These are phyloP conservation scores for Artemia franciscana DNA, from an alignment of 1,140 invertebrate genomes.

Conservation along the genomic window DNA sequence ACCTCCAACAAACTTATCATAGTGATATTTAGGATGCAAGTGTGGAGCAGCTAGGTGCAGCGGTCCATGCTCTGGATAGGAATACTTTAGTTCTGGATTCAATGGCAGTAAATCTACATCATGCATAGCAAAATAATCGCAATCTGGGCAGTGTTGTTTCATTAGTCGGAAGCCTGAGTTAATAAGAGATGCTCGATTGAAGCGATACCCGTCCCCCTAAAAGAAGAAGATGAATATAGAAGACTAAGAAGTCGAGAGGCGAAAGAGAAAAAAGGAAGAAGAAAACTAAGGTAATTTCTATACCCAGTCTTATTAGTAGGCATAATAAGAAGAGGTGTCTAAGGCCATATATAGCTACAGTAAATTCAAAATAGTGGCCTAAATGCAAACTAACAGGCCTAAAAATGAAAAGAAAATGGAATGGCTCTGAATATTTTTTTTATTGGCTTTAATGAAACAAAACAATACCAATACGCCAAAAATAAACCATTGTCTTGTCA, in stretches of 20 bases:
- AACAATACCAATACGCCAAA: no score
- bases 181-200: constrained; percentile 88
- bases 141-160: constrained; percentile 41
- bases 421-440: no score
- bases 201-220: constrained; percentile 59
- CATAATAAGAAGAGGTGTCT: neutral
- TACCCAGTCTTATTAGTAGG: neutral
- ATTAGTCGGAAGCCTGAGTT: constrained; percentile 65
- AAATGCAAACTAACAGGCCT: neutral
- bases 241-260: no score
- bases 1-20: constrained; percentile 86
- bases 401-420: no score
- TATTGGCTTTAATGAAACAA: no score
- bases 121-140: constrained; percentile 96
- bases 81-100: constrained; percentile 54
- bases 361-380: neutral
- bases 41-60: constrained; percentile 59
- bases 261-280: constrained; percentile 1
- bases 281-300: neutral
- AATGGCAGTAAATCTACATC: constrained; percentile 90
- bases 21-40: constrained; percentile 88
- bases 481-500: no score
- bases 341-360: neutral
- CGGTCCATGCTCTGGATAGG: constrained; percentile 46
- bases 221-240: constrained; percentile 10